These are phyloP conservation scores for Tinamus major DNA, from an alignment of 2,797 vertebrate genomes.

Conservation along the genomic window DNA sequence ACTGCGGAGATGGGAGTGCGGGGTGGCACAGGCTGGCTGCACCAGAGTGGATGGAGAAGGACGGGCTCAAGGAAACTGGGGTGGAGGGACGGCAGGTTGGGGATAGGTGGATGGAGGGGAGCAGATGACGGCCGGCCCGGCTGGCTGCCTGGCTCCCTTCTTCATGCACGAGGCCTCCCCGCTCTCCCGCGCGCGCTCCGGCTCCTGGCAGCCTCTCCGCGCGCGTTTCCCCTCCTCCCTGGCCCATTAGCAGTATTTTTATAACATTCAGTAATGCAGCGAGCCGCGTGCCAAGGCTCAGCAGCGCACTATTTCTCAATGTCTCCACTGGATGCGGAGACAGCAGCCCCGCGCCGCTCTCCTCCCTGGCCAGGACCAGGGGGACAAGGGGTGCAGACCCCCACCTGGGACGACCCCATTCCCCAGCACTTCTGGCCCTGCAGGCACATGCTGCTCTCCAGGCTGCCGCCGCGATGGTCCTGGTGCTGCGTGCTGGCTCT, in stretches of 20 bases:
- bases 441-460: not conserved
- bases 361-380: not conserved
- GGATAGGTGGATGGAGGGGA: not conserved
- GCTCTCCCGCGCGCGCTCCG: not conserved
- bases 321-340: constrained; percentile 37
- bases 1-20: constrained; percentile 34
- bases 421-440: not conserved
- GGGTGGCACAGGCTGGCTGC: not conserved
- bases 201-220: constrained; percentile 58
- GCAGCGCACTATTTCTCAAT: constrained; percentile 67
- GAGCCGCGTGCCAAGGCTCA: constrained; percentile 70
- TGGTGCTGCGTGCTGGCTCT: not conserved
- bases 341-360: fast-evolving
- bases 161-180: constrained; percentile 50
- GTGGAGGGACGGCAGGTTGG: not conserved
- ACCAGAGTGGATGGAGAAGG: too few relatives aligned
- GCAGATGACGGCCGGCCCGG: not conserved
- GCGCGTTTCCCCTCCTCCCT: constrained; percentile 51
- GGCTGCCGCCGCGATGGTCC: not conserved
- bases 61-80: not conserved
- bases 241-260: constrained; percentile 71
- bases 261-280: constrained; percentile 67
- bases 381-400: not conserved
- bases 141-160: constrained; percentile 42
- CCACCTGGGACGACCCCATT: fast-evolving